Evolutionary conservation across 1,140 invertebrate genomes (phyloP).

Genomic region (Neelides sp.): DNA sequence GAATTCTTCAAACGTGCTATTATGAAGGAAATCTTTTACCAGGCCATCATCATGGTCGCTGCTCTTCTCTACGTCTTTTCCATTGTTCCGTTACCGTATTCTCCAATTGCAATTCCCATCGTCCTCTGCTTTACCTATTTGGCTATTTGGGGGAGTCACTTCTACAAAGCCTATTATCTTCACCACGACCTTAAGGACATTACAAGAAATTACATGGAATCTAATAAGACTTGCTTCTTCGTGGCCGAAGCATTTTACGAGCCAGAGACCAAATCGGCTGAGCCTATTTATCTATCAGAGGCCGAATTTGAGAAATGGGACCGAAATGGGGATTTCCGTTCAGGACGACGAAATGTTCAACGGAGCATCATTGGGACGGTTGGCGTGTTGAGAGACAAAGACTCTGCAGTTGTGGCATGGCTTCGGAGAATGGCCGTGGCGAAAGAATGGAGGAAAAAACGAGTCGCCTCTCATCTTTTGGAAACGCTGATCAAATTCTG

Average conservation of each 20-base stretch:
- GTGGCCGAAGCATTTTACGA: conserved; percentile 38
- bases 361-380: conserved; percentile 39
- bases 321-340: background rate
- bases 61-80: conserved; percentile 36
- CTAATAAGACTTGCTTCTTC: conserved; percentile 41
- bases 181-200: conserved; percentile 39
- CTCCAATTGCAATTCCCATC: conserved; percentile 38
- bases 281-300: conserved; percentile 13
- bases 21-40: conserved; percentile 41
- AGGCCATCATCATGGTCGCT: conserved; percentile 39
- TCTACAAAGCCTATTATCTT: conserved; percentile 37
- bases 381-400: conserved; percentile 37
- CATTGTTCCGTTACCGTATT: conserved; percentile 40
- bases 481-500: conserved; percentile 37
- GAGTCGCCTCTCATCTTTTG: conserved; percentile 38
- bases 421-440: conserved; percentile 41
- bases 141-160: conserved; percentile 37
- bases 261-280: conserved; percentile 35
- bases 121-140: conserved; percentile 38
- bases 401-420: conserved; percentile 40
- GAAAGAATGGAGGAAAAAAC: conserved; percentile 37
- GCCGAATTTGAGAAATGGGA: conserved; percentile 24
- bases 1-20: conserved; percentile 38
- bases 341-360: background rate
- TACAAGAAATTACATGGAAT: conserved; percentile 38